Percentiles rank a stretch among this genome's conserved stretches.
Conservation (phyloP, 1,140 invertebrate species). For the Bombus balteatus region DNA sequence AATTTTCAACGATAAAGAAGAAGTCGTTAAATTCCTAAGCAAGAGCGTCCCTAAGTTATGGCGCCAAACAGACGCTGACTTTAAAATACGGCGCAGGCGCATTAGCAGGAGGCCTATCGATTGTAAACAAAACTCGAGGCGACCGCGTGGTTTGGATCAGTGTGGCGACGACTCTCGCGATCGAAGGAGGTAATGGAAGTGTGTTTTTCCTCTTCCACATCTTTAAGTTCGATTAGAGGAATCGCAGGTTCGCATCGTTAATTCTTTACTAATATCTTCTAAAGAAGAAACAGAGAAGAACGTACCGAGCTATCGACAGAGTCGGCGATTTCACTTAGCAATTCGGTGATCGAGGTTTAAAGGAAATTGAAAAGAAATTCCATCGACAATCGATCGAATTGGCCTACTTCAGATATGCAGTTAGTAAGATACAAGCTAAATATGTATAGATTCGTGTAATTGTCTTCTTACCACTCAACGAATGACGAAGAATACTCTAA, state of each 20-base stretch:
- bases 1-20: neutral
- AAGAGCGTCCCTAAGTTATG: neutral
- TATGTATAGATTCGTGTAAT: neutral
- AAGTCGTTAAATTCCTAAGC: neutral
- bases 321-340: neutral
- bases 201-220: neutral
- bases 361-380: neutral
- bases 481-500: neutral
- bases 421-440: neutral
- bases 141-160: slow-evolving; percentile 76
- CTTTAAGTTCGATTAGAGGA: slow-evolving; percentile 15
- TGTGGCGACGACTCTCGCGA: slow-evolving; percentile 71
- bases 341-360: slow-evolving; percentile 9
- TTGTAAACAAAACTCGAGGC: slow-evolving; percentile 76
- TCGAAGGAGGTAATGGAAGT: slow-evolving; percentile 48
- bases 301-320: slow-evolving; percentile 39
- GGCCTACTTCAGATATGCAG: neutral
- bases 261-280: slow-evolving; percentile 30
- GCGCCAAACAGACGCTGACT: slow-evolving; percentile 34
- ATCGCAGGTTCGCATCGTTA: slow-evolving; percentile 46
- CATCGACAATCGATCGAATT: slow-evolving; percentile 25
- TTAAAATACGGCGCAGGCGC: slow-evolving; percentile 44
- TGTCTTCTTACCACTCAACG: neutral
- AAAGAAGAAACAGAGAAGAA: slow-evolving; percentile 45
- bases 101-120: neutral